Evolutionary conservation across 2,113 vertebrate genomes (phyloP), one percentile per base, ranked within the genome.

Genomic region (Sorex araneus): DNA sequence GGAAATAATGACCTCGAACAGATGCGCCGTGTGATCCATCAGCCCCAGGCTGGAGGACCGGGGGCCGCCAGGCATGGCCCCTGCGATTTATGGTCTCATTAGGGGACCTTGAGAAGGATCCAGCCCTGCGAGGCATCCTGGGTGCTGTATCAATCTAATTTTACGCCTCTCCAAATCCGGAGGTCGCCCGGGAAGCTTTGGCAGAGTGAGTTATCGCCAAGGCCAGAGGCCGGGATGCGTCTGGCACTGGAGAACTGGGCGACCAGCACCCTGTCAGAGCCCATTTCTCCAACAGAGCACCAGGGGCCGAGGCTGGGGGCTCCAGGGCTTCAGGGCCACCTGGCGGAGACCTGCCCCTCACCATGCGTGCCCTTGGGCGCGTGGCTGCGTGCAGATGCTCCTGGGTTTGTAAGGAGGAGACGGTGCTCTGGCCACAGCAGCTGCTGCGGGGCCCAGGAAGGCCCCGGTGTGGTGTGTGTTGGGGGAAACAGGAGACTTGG

Each of bases 131-230:
- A 8, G 7, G 0, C 16, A 6, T 66, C 15, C 69, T 66, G 36
- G 87, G 66, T 76, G 9, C 92, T 88, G 81, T 3, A 93, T 81
- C 88, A 66, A 34, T 89, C 87, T 92, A 75, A 36, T 28, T 94
- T 83, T 91, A 74, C 7, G 75, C 47, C 66, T 86, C 69, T 82
- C 23, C 43, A 47, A 94, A 84, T 93, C 64, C 57, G 57, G 79
- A 89, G 87, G 4, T 15, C 1, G 1, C 0, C 74, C 45, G 30
- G 69, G 87, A 54, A 2, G 1, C 21, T 32, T 71, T 87, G 90
- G 32, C 87, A 69, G 78, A 66, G 50, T 60, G 19, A 71, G 34
- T 66, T 67, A 78, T 70, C 28, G 23, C 15, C 2, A 16, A 60
- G 4, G 67, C 85, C 77, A 89, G 45, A 6, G 0, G 8, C 10